These are phyloP conservation scores for Eubucco bourcierii DNA, from an alignment of 2,113 vertebrate species.

Conservation along the genomic window DNA sequence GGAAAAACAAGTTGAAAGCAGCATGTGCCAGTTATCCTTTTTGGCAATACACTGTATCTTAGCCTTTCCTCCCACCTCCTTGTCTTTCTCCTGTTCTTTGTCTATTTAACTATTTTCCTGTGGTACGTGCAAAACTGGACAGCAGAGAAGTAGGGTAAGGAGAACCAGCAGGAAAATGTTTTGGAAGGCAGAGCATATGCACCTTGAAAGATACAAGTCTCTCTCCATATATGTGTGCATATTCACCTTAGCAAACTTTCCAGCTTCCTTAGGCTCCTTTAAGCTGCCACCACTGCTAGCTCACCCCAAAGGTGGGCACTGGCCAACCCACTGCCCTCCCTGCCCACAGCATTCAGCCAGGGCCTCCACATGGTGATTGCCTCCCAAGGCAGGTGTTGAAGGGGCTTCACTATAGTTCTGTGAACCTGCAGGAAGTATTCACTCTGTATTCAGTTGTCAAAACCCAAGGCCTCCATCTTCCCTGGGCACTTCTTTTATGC, in stretches of 20 bases:
- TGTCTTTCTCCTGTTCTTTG: not conserved
- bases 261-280: not conserved
- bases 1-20: fast-evolving
- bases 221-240: not conserved
- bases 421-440: not conserved
- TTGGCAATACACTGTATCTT: not conserved
- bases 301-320: not conserved
- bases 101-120: not conserved
- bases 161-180: not conserved
- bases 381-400: not conserved
- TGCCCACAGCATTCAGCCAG: not conserved
- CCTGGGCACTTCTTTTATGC: not conserved
- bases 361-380: not conserved
- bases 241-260: not conserved
- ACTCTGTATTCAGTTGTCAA: not conserved
- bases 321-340: not conserved
- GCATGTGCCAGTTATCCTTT: not conserved
- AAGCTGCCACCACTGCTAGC: not conserved
- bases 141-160: not conserved
- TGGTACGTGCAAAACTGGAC: fast-evolving
- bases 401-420: not conserved
- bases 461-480: not conserved
- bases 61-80: not conserved
- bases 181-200: not conserved
- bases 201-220: not conserved